Base-by-base conservation (phyloP, 2,888 invertebrate species). In the Hypsopygia costalis region DNA sequence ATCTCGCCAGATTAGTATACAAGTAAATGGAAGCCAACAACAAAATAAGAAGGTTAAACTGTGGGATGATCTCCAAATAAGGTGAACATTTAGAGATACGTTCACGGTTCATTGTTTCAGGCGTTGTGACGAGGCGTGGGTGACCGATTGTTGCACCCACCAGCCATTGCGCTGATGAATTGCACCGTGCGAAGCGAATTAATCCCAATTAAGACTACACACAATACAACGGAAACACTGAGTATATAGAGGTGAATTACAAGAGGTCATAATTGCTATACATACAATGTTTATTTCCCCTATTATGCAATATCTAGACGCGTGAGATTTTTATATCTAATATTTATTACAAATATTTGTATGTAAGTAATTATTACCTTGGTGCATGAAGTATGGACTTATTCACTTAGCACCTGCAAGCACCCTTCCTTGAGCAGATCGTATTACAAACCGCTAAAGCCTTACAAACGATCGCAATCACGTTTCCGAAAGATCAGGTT, bases 81-180 rank as follows among this genome's bases (percentile, higher is more conserved):
- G 72, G 73, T 46, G 50, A 57, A 54, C 62, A 59, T 65, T 74
- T 71, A 69, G 58, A 58, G 51, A 41, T 16, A 16, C 65, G 67
- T 70, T 69, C 63, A 58, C 53, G 57, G 55, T 55, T 62, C 63
- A 82, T 82, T 81, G 83, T 83, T 74, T 75, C 55, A 67, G 57
- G 3, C 16, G 16, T 16, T 3, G 16, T 16, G 16, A 4, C 16
- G 51, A 38, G 46, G 66, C 69, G 82, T 81, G 72, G 81, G 80
- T 52, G 71, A 70, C 58, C 62, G 63, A 74, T 72, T 76, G 76
- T 76, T 79, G 80, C 80, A 80, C 81, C 81, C 81, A 81, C 83
- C 56, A 62, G 57, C 55, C 57, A 55, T 64, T 69, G 63, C 55
- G 55, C 57, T 75, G 71, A 81, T 77, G 63, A 72, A 81, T 79